phyloP scores from a whole-genome alignment of 2,113 vertebrate species.

The Menura novaehollandiae region DNA sequence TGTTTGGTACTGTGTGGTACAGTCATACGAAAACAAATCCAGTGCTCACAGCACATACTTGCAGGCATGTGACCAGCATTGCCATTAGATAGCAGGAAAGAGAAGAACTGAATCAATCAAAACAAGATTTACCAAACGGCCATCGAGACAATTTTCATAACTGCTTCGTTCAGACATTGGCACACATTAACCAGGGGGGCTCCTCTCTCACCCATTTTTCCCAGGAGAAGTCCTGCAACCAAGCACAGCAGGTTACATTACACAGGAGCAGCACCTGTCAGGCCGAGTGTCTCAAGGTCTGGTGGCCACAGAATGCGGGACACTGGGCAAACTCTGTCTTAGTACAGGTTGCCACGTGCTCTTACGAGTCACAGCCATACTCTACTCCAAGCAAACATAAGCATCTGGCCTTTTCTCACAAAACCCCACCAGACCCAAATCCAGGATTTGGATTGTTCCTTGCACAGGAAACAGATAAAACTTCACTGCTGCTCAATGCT shows the following conservation, averaged over 20 bases:
- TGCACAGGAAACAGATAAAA: neutral
- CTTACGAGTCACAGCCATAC: rapidly evolving
- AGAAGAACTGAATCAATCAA: neutral
- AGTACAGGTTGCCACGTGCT: neutral
- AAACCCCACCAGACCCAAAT: neutral
- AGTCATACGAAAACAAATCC: rapidly evolving
- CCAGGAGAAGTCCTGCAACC: constrained; percentile 79
- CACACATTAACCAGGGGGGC: constrained; percentile 82
- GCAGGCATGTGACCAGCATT: rapidly evolving
- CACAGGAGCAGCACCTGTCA: rapidly evolving
- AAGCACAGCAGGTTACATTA: neutral
- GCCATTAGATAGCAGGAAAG: neutral
- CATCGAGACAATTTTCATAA: constrained; percentile 89
- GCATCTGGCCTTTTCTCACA: neutral
- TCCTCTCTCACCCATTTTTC: constrained; percentile 86
- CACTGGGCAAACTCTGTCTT: neutral
- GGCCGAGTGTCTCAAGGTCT: rapidly evolving
- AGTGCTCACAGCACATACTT: neutral
- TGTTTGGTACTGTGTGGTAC: neutral
- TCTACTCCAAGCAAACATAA: neutral
- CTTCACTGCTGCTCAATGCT: neutral
- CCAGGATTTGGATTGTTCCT: neutral
- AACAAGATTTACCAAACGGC: constrained; percentile 78
- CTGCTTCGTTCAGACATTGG: constrained; percentile 87
- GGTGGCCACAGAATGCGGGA: neutral